Base-by-base conservation (phyloP, 2,113 vertebrate species). In the Alouatta palliata region DNA sequence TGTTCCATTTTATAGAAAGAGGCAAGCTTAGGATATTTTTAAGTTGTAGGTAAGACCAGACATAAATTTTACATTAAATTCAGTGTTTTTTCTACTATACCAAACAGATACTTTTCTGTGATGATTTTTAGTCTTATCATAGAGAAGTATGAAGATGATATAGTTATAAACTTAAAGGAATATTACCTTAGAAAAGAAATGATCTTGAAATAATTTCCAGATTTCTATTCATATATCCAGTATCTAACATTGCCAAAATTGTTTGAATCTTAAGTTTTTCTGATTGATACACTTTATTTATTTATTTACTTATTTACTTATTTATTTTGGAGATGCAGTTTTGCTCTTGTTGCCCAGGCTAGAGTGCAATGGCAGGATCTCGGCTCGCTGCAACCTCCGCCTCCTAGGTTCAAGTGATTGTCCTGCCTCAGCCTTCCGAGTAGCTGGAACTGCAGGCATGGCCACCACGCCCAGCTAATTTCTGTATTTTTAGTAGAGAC, bases 261-360 rank as follows among this genome's bases (percentile, higher is more conserved):
- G 20, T 97, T 92, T 95, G 19, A 91, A 49, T 71, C 37, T 87
- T 90, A 94, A 17, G 32, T 88, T 96, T 97, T 95, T 93, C 75
- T 92, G 32, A 77, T 64, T 91, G 9, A 73, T 83, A 56, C 8
- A 13, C 91, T 95, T 75, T 91, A 82, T 54, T 54, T 54, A 20
- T 54, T 54, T 58, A 23, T 25, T 58, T 58, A 10, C 25, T 58
- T 58, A 0, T 30, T 30, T 64, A 0, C 13, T 32, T 64, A 14
- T 64, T 64, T 64, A 32, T 64, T 64, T 64, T 32, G 61, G 61
- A 64, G 61, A 32, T 32, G 61, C 61, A 64, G 27, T 64, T 64
- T 64, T 13, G 27, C 61, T 64, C 27, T 64, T 32, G 61, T 64
- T 64, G 27, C 61, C 61, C 27, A 32, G 27, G 27, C 61, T 64